Conservation (phyloP, 2,113 vertebrate species). For the Datnioides undecimradiatus region DNA sequence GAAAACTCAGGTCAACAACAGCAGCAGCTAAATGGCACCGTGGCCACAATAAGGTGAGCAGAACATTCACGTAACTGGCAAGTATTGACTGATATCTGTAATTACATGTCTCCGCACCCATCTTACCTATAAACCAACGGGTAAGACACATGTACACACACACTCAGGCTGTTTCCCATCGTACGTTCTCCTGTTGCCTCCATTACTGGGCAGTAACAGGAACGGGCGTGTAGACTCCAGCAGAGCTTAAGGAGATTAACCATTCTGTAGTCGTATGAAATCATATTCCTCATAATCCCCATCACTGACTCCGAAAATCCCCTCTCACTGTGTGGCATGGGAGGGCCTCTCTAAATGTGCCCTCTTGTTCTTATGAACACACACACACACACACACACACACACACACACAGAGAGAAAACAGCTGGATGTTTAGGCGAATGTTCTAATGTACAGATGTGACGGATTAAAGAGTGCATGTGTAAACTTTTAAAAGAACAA, state of each 20-base stretch:
- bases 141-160: constrained; percentile 30
- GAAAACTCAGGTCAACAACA: constrained; percentile 36
- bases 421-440: constrained; percentile 16
- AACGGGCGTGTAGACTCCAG: constrained; percentile 57
- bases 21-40: constrained; percentile 22
- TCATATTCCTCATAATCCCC: constrained; percentile 72
- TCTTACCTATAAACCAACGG: constrained; percentile 23
- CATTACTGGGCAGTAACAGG: constrained; percentile 38
- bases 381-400: background rate
- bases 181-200: constrained; percentile 8
- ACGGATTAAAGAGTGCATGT: background rate
- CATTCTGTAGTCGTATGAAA: constrained; percentile 67
- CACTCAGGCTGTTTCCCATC: constrained; percentile 22
- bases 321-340: constrained; percentile 57
- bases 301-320: constrained; percentile 63
- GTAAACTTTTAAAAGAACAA: background rate
- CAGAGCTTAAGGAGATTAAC: constrained; percentile 70
- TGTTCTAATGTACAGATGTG: constrained; percentile 3
- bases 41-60: background rate
- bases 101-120: constrained; percentile 38
- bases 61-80: constrained; percentile 10
- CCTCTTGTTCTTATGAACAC: constrained; percentile 48
- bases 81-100: constrained; percentile 44
- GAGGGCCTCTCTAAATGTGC: constrained; percentile 30
- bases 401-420: constrained; percentile 14